Base-by-base conservation (phyloP, 2,113 vertebrate species). In the Oncorhynchus masou region DNA sequence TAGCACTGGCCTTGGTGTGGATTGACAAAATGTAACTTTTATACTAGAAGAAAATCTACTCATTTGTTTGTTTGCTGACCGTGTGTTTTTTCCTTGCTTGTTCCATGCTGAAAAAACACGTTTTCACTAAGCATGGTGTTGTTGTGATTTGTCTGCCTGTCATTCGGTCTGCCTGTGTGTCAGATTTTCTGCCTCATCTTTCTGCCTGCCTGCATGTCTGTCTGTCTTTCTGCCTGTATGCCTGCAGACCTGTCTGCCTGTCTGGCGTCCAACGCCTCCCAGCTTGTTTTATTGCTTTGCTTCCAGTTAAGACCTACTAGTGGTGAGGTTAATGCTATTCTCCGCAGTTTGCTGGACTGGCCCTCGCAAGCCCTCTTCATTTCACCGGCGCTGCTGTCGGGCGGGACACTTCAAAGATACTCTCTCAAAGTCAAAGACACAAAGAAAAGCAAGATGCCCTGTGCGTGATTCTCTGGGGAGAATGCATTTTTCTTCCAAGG, bases 281-380 rank as follows among this genome's bases (percentile, higher is more conserved):
- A 64, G n/a, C 49, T 72, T 70, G 72, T 20, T 74, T n/a, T 62
- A 45, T 19, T 62, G n/a, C n/a, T 66, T 75, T 65, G 76, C 49
- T 54, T 68, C 9, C 27, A 31, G 59, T 73, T 62, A 69, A 49
- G 67, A 27, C 25, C 60, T 25, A 12, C 34, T 51, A 65, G 49
- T n/a, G 4, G 9, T 15, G 27, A 71, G 67, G 79, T 68, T 74
- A 79, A 84, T 74, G 45, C 64, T 51, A 67, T 62, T 73, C 75
- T 76, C 39, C 54, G 22, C 29, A 24, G 45, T 57, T 71, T 54
- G 71, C 81, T 60, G 68, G 73, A 11, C 6, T 54, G 22, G 67
- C 51, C 54, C 70, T 60, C 8, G 3, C 13, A n/a, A 71, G 70
- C 74, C 67, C 67, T 49, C 6, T 19, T 51, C 51, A 49, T n/a